phyloP scores from a whole-genome alignment of 2,113 vertebrate species.

The Nibea coibor region DNA sequence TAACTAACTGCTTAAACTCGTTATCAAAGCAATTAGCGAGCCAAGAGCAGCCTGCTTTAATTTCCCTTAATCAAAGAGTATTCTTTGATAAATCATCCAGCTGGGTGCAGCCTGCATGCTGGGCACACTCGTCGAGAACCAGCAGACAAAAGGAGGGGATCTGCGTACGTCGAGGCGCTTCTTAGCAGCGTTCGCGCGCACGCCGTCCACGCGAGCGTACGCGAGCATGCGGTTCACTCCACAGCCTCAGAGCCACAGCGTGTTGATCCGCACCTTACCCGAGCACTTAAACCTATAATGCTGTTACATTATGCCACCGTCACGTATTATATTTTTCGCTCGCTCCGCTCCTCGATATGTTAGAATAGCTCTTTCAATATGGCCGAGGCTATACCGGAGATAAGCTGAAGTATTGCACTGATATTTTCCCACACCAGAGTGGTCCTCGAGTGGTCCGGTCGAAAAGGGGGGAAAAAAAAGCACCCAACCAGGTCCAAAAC shows the following conservation, averaged over 20 bases:
- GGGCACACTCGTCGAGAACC: slow-evolving; percentile 45
- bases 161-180: slow-evolving; percentile 65
- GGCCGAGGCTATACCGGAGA: slow-evolving; percentile 24
- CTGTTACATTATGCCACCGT: slow-evolving; percentile 28
- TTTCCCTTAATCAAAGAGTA: slow-evolving; percentile 81
- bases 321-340: slow-evolving; percentile 22
- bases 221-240: slow-evolving; percentile 53
- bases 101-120: slow-evolving; percentile 69
- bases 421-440: slow-evolving; percentile 60
- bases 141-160: slow-evolving; percentile 65
- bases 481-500: slow-evolving; percentile 31
- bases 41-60: slow-evolving; percentile 77
- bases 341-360: slow-evolving; percentile 5
- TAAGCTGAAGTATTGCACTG: slow-evolving; percentile 42
- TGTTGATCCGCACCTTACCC: slow-evolving; percentile 50
- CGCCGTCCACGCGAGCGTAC: slow-evolving; percentile 34
- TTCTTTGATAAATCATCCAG: slow-evolving; percentile 81
- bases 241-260: slow-evolving; percentile 27
- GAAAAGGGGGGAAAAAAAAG: slow-evolving; percentile 14
- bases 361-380: slow-evolving; percentile 5
- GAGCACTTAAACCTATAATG: slow-evolving; percentile 53
- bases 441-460: slow-evolving; percentile 41
- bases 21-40: slow-evolving; percentile 81
- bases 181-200: slow-evolving; percentile 57
- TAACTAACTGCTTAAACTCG: slow-evolving; percentile 79